Percentiles rank a stretch among this genome's conserved stretches.
Conservation (phyloP, 2,797 vertebrate genomes). For the Otus scops region DNA sequence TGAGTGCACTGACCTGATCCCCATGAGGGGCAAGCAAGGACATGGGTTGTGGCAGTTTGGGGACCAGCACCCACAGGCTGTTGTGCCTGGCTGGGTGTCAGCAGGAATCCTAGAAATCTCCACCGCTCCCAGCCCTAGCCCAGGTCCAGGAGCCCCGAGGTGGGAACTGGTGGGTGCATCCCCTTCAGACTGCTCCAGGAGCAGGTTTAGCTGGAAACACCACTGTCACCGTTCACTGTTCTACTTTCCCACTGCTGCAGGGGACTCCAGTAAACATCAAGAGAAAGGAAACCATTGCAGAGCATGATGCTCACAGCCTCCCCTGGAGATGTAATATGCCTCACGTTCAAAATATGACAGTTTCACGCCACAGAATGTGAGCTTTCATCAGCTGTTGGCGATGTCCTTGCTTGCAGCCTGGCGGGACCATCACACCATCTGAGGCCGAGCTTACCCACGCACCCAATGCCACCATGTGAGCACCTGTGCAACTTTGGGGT, state of each 20-base stretch:
- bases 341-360: background rate
- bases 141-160: background rate
- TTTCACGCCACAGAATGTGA: background rate
- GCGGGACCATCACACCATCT: background rate
- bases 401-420: background rate
- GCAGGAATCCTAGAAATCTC: background rate
- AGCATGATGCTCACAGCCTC: background rate
- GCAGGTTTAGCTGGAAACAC: background rate
- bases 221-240: background rate
- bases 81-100: background rate
- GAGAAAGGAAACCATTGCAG: background rate
- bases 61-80: background rate
- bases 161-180: background rate
- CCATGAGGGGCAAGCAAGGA: background rate
- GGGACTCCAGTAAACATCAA: background rate
- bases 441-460: background rate
- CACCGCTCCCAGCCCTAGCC: background rate
- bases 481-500: background rate
- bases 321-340: background rate
- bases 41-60: background rate
- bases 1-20: background rate
- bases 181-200: background rate
- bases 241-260: background rate
- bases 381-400: background rate
- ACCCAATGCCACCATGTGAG: fast-evolving